Conservation (phyloP, 2,797 vertebrate genomes). For the Pachyuromys duprasi region DNA sequence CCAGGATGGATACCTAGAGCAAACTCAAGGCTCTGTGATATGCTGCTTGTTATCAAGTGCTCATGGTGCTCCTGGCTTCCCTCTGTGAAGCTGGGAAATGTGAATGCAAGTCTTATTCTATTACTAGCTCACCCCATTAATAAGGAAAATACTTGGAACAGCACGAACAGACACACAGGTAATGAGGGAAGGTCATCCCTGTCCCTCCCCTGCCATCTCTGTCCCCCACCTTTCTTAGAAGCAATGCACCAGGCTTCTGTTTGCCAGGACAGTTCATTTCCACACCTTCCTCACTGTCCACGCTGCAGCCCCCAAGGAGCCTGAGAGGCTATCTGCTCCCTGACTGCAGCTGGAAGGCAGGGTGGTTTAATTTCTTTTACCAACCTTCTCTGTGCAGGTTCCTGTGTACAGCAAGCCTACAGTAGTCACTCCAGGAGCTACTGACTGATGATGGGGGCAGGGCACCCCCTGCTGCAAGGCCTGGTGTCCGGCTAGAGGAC, state of each 20-base stretch:
- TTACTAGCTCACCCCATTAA: not conserved
- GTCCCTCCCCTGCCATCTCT: not conserved
- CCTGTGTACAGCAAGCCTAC: not conserved
- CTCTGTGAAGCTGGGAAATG: too few relatives aligned
- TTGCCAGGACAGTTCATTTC: not conserved
- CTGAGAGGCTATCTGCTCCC: not conserved
- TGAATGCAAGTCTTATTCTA: not conserved
- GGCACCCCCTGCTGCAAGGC: not conserved
- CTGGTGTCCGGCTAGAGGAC: not conserved
- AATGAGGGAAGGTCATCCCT: not conserved
- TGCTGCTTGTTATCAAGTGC: not conserved
- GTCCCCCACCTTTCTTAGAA: not conserved
- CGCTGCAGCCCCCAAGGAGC: not conserved
- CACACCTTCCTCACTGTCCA: not conserved
- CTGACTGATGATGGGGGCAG: not conserved
- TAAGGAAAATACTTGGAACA: too few relatives aligned
- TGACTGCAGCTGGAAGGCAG: not conserved
- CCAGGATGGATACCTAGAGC: not conserved
- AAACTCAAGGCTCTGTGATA: accelerated
- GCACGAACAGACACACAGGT: not conserved
- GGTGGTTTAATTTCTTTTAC: too few relatives aligned
- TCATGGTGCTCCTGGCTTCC: accelerated
- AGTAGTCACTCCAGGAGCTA: not conserved
- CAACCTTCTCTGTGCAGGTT: not conserved
- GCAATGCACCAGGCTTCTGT: not conserved